Base-by-base conservation (phyloP, 2,113 vertebrate species). In the Sciurus niger region DNA sequence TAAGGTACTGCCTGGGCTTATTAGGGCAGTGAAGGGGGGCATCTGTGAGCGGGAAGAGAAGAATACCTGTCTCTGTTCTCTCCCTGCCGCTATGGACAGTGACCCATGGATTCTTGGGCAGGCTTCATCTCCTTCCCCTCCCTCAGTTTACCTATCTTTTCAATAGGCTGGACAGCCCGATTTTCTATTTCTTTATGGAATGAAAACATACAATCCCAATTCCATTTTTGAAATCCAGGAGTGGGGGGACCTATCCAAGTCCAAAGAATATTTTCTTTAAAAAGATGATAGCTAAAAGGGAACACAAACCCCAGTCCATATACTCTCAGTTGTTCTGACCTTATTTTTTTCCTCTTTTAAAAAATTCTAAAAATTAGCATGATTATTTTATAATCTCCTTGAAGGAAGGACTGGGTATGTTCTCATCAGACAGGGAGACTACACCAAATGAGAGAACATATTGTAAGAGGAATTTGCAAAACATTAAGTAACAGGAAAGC, bases 331-430 rank as follows among this genome's bases (percentile, higher is more conserved):
- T 94, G 28, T 73, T 94, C 22, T 73, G 30, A 34, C 82, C 65
- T 90, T 63, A 14, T 60, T 58, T 65, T 48, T 70, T 55, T 95
- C n/a, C 16, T 70, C 58, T 87, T 82, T 84, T 6, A 82, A 83
- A 88, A 73, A 74, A 30, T 37, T 95, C 46, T 88, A n/a, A 92
- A 87, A 70, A 34, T 80, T 46, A 73, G 20, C 30, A 84, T 80
- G 0, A 0, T 34, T 84, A n/a, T 55, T 84, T 80, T 83, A 16
- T 25, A n/a, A n/a, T 83, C n/a, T 97, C 22, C 40, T 67, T 93
- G 77, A 84, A 77, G 7, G 73, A 90, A 37, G 53, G 65, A 48
- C 22, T 1, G 32, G 53, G 43, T 8, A 30, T 58, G 82, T 14
- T 93, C 11, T 53, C 22, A 1, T 73, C 40, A 65, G 55, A 48